Percentiles rank a stretch among this genome's conserved stretches.
phyloP scores from a whole-genome alignment of 2,797 vertebrate species.

The Harpagifer antarcticus region DNA sequence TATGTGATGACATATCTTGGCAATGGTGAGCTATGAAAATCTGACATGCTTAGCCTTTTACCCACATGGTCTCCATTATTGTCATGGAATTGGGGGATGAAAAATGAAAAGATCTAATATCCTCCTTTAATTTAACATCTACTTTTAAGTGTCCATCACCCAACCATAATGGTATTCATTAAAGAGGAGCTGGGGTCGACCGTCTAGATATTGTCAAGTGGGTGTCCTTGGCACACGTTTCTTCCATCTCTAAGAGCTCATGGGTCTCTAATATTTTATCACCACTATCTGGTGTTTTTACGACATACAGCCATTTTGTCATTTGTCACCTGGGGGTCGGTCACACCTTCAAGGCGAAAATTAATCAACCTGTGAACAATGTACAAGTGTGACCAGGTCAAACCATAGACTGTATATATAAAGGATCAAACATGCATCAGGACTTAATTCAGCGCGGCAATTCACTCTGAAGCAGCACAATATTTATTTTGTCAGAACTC shows the following conservation, averaged over 20 bases:
- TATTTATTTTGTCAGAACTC: constrained; percentile 34
- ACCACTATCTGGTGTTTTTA: constrained; percentile 60
- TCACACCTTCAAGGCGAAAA: constrained; percentile 65
- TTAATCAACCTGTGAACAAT: constrained; percentile 67
- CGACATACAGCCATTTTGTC: constrained; percentile 52
- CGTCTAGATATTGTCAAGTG: constrained; percentile 35
- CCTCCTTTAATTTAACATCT: constrained; percentile 25
- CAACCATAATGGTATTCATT: constrained; percentile 39
- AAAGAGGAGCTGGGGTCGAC: constrained; percentile 31
- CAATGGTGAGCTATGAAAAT: background rate
- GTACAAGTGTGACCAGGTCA: constrained; percentile 21
- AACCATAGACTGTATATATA: too few species aligned
- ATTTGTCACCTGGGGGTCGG: constrained; percentile 66
- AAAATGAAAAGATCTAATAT: constrained; percentile 7
- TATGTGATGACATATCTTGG: background rate
- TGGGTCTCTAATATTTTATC: constrained; percentile 68
- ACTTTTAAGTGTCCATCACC: constrained; percentile 6
- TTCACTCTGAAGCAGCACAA: constrained; percentile 33
- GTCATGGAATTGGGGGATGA: background rate
- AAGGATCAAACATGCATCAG: constrained; percentile 31
- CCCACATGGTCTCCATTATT: background rate
- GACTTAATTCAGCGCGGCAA: constrained; percentile 6
- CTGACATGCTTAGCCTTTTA: background rate
- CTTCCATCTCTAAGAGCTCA: constrained; percentile 38
- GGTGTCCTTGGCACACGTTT: constrained; percentile 57